Evolutionary conservation across 2,888 invertebrate genomes (phyloP), one percentile per base, ranked within the genome.

Genomic region (Platerodrilus igneus): DNA sequence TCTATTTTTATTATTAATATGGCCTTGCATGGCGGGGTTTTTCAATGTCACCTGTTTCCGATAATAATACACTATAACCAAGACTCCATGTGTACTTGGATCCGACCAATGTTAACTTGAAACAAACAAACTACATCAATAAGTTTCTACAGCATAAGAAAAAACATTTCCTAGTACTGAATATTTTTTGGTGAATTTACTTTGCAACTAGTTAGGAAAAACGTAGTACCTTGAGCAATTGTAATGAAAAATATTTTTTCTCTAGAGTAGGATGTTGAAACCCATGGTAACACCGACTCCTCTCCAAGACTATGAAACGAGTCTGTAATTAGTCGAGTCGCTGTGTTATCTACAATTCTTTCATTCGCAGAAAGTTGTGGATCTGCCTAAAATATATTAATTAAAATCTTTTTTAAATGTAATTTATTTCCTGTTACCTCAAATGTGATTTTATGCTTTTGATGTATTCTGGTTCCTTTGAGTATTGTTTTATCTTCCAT

Each of bases 231-330:
- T 53, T 62, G 60, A n/a, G 57, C 57, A 7, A 51, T 31, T 3
- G 54, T 42, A 9, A 62, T 52, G 19, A 50, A 56, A 25, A 58
- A 52, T 4, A 59, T 27, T 40, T 58, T 48, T 20, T 58, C 56
- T 22, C 38, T 48, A 1, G 49, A 38, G 35, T 48, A 58, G 8
- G 28, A 30, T 0, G 26, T 17, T 2, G 51, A 51, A 20, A 59
- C 51, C 52, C 52, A 55, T 3, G 55, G 54, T 10, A 60, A 35
- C n/a, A 48, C 29, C 14, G 37, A 7, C 6, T 42, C 14, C 3
- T 17, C 9, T 9, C 15, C 15, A 22, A 9, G 44, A 30, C 26
- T 46, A 2, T 38, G 20, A 11, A 53, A 45, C 3, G 31, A 27
- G 20, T 55, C 50, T 4, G 42, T 37, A 3, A 55, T 10, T 14